Evolutionary conservation across 2,797 vertebrate genomes (phyloP).

Genomic region (Gobio occitaniae): DNA sequence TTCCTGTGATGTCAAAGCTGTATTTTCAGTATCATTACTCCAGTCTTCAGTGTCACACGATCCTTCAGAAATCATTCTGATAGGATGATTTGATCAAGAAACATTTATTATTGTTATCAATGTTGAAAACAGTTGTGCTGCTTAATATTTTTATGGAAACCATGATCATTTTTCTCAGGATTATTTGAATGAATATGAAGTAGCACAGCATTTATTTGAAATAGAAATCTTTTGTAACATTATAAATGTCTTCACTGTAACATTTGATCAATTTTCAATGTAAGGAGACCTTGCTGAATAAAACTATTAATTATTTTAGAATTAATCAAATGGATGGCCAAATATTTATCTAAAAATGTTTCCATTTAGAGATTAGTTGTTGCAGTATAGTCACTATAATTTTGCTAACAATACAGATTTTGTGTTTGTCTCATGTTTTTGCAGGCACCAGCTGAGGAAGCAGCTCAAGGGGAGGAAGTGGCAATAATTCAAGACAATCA

Average conservation of each 20-base stretch:
- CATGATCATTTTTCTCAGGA: neutral
- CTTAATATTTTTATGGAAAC: neutral
- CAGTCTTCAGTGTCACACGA: neutral
- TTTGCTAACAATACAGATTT: neutral
- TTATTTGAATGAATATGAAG: neutral
- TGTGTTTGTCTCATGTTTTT: neutral
- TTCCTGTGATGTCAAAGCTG: no score
- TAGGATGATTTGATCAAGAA: neutral
- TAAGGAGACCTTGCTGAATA: neutral
- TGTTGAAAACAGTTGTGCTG: neutral
- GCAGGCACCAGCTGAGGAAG: slow-evolving; percentile 42
- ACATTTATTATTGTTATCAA: neutral
- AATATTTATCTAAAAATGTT: neutral
- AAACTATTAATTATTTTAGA: no score
- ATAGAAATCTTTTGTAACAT: neutral
- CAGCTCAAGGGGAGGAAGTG: slow-evolving; percentile 38
- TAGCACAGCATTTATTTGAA: neutral
- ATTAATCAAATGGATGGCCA: neutral
- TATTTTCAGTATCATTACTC: neutral
- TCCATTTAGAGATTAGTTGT: neutral
- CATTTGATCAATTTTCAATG: neutral
- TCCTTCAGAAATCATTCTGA: neutral
- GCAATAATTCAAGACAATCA: slow-evolving; percentile 41
- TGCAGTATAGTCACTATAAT: neutral
- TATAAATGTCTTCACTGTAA: neutral